Conservation (phyloP, 2,797 vertebrate genomes). For the Echiichthys vipera region DNA sequence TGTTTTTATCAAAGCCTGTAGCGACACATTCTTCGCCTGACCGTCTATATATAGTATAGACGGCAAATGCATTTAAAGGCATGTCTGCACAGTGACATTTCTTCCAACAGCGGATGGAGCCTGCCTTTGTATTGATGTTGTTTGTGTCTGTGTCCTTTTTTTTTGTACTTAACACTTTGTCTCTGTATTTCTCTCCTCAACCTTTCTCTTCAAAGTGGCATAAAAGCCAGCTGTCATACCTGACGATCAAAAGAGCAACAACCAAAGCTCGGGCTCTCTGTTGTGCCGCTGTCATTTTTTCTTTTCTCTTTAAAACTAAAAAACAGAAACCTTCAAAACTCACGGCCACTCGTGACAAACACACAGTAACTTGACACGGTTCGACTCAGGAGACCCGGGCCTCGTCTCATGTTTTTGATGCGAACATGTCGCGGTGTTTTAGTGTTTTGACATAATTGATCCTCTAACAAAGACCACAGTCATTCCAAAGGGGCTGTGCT, state of each 20-base stretch:
- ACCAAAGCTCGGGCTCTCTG: constrained; percentile 53
- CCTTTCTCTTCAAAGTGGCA: constrained; percentile 77
- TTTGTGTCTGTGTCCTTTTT: constrained; percentile 26
- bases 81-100: constrained; percentile 67
- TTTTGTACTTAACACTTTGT: constrained; percentile 38
- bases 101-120: constrained; percentile 37
- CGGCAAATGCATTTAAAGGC: constrained; percentile 27
- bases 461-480: constrained; percentile 4
- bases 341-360: constrained; percentile 52
- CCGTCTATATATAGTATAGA: constrained; percentile 8
- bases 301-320: constrained; percentile 62
- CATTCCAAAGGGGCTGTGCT: constrained; percentile 4
- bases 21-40: background rate
- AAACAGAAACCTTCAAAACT: constrained; percentile 56
- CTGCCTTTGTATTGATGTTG: constrained; percentile 45
- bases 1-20: constrained; percentile 11
- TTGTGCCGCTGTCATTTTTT: constrained; percentile 69
- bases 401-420: constrained; percentile 21
- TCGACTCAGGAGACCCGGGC: constrained; percentile 22
- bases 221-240: constrained; percentile 67
- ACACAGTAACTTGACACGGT: constrained; percentile 11
- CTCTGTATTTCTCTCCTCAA: constrained; percentile 55
- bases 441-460: constrained; percentile 29
- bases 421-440: background rate
- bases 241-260: constrained; percentile 73